Base-by-base conservation (phyloP, 2,888 invertebrate species). In the Melolontha melolontha region DNA sequence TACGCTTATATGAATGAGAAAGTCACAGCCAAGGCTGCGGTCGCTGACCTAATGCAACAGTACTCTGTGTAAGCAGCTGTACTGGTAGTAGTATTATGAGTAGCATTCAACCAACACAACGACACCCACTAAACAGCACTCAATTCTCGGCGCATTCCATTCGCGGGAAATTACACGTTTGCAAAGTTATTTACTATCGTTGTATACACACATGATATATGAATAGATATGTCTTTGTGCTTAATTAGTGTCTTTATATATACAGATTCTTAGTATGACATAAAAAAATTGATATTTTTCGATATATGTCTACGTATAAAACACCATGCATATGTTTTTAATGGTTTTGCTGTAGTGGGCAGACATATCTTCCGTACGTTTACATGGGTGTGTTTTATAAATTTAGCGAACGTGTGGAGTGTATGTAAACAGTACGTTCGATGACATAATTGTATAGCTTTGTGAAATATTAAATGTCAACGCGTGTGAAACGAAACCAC, bases 11-110 rank as follows among this genome's bases (percentile, higher is more conserved):
- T 79, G 79, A 80, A 80, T 80, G 80, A 77, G 80, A 81, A 81
- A 81, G 81, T 81, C 81, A 81, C 79, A 82, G 81, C 81, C 82
- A 81, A 81, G 82, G 81, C 80, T 81, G 80, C 76, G 82, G 81
- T 81, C 80, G 78, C 77, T 80, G 81, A 81, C 81, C 82, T 80
- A 75, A 77, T 80, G 77, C 79, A 82, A 82, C 81, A 79, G 81
- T 82, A 81, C 79, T 76, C 77, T 77, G 78, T 78, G 81, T 82
- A 81, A 78, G 73, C 75, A 74, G 73, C 72, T 73, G 74, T 73
- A 74, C 74, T 71, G 71, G 73, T 71, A 72, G 74, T 72, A 72
- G 57, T 66, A 66, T 66, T 66, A 66, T 66, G 66, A 66, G 66
- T 66, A 66, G 66, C 57, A 55, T 52, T 44, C 47, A 55, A 42